Base-by-base conservation (phyloP, 2,113 vertebrate genomes). In the Propithecus coquereli region DNA sequence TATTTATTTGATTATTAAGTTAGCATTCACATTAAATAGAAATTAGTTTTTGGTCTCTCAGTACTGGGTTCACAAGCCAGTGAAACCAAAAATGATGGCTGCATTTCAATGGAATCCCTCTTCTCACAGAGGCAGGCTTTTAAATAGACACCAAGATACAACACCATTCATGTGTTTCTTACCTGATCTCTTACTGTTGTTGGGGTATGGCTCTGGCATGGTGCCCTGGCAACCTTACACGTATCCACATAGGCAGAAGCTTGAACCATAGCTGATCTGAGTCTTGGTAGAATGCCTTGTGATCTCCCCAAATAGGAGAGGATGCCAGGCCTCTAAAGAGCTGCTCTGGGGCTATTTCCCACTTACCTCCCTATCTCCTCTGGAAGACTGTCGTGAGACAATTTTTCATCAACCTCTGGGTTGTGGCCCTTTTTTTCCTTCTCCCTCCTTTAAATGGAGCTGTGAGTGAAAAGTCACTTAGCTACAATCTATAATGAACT, bases 1-100 rank as follows among this genome's bases (percentile, higher is more conserved):
- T 97, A 95, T 98, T 98, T 97, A 98, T 98, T 97, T 97, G 96
- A 98, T 98, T 98, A 98, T 97, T 98, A 96, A 98, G 95, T 95
- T 97, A 98, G 88, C 94, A 97, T 97, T 96, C 94, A 96, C 97
- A 92, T 96, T 97, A 97, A 97, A 98, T 57, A 92, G 92, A 98
- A 98, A 98, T 65, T 84, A 63, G n/a, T 94, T 97, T 97, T 65
- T 43, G 66, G 79, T 77, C 79, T 95, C 34, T 79, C 23, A 81
- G 27, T 82, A 47, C 20, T 73, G 52, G 91, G 47, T 76, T 95
- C 80, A 43, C 2, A 87, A 90, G 59, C 59, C n/a, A 77, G 54
- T 32, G 87, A 93, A 84, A 91, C 16, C 25, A 57, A 74, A 84
- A 82, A 37, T 20, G 52, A 91, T 61, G 63, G 66, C 47, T 94